phyloP scores from a whole-genome alignment of 2,797 vertebrate genomes.

The Schizothorax lantsangensis region DNA sequence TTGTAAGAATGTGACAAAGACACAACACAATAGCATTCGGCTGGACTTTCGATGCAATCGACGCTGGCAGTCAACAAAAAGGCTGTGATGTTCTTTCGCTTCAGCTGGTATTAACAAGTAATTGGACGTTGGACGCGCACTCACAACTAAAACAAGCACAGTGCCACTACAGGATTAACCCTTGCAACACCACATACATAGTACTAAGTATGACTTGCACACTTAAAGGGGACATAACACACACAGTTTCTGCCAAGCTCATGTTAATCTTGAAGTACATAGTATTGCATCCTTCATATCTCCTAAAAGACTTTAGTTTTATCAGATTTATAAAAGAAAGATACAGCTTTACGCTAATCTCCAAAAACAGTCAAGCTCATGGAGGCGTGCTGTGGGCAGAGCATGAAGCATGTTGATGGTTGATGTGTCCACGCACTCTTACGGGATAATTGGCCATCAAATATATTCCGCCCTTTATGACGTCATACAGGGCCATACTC shows the following conservation, averaged over 20 bases:
- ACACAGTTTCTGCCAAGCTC: not conserved
- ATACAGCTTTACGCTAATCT: too few relatives aligned
- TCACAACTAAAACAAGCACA: not conserved
- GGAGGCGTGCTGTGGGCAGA: not conserved
- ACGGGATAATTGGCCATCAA: not conserved
- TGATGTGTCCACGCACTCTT: not conserved
- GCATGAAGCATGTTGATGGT: not conserved
- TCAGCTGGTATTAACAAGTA: not conserved
- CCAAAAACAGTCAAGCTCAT: not conserved
- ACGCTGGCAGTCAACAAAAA: not conserved
- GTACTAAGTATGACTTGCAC: not conserved
- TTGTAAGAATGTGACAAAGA: slow-evolving; percentile 59
- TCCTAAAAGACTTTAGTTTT: not conserved
- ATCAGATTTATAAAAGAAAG: not conserved
- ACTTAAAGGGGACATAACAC: not conserved
- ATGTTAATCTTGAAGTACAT: not conserved
- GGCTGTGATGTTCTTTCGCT: slow-evolving; percentile 1
- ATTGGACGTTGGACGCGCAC: not conserved
- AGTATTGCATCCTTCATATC: too few relatives aligned
- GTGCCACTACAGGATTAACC: not conserved
- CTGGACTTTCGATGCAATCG: not conserved
- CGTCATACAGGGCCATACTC: not conserved
- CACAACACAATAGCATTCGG: slow-evolving; percentile 35
- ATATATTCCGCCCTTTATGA: not conserved
- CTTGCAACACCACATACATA: not conserved